Base-by-base conservation (phyloP, 2,797 vertebrate species). In the Rhabdomys pumilio region DNA sequence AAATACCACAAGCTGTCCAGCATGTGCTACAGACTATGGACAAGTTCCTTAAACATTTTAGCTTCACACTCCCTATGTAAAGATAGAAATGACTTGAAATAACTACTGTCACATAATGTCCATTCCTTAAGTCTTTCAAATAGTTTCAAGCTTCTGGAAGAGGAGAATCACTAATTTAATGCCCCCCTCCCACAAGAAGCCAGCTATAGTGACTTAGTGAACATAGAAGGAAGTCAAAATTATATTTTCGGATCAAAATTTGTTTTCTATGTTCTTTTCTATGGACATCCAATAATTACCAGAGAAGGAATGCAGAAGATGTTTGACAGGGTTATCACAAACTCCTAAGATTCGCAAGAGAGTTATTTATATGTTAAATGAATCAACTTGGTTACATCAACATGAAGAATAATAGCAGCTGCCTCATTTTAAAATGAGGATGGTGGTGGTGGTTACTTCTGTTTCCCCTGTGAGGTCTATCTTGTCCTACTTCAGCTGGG, bases 351-450 rank as follows among this genome's bases (percentile, higher is more conserved):
- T 50, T 50, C 3, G 1, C 75, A 77, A 50, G 73, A 34, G 65
- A 7, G 41, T 47, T 76, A 26, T 76, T 47, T 29, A 14, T 59
- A 92, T 90, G 14, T 41, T 81, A 86, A 59, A 93, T 24, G 12
- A 85, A 72, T 77, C 53, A 47, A 61, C 83, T 88, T 95, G 20
- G 47, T 69, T 10, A 95, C 22, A 95, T 57, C 67, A 82, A 94
- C 72, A 38, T 88, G 82, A 81, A 93, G 29, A 82, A 90, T 81
- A 8, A 34, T 14, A 44, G 5, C 4, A 26, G 12, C 38, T 77
- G 44, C 44, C 88, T 65, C 55, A 55, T 80, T 67, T 89, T 83
- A 87, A 69, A 91, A 63, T 13, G 3, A 95, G 20, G 75, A 19
- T 7, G n/a, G 82, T 34, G 38, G 57, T 26, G n/a, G 53, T 34